Conservation (phyloP, 1,140 invertebrate genomes). For the Hesperophylax magnus region DNA sequence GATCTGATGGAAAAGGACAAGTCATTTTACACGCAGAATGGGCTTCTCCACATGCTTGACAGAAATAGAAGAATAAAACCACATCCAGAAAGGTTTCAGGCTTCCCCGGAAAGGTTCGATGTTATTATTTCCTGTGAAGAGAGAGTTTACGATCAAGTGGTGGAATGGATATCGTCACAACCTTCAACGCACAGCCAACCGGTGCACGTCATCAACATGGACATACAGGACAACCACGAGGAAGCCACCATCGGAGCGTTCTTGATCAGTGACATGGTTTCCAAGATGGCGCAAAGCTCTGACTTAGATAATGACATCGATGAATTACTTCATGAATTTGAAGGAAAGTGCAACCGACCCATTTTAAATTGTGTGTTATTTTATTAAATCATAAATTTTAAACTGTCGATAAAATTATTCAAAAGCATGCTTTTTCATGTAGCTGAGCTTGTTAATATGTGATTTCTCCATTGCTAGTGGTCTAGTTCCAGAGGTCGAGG, state of each 20-base stretch:
- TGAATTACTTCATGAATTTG: conserved; percentile 96
- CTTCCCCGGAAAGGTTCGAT: conserved; percentile 92
- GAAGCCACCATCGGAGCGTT: conserved; percentile 99
- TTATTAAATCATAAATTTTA: conserved; percentile 76
- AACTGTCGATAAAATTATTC: neutral
- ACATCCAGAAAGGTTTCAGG: conserved; percentile 95
- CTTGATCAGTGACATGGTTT: conserved; percentile 95
- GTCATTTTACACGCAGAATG: conserved; percentile 97
- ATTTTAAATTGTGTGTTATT: conserved; percentile 95
- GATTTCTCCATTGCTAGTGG: neutral
- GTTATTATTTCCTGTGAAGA: conserved; percentile 98
- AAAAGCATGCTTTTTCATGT: neutral
- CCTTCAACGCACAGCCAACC: conserved; percentile 83
- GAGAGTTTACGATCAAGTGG: conserved; percentile 96
- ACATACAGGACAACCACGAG: conserved; percentile 99
- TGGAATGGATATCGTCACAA: conserved; percentile 82
- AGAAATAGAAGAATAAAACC: conserved; percentile 96
- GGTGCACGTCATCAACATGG: conserved; percentile 98
- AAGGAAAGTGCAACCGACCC: conserved; percentile 87
- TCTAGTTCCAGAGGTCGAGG: neutral
- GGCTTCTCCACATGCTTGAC: conserved; percentile 98
- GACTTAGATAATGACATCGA: conserved; percentile 99
- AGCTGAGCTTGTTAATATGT: neutral
- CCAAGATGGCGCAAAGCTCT: conserved; percentile 89
- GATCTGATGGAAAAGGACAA: conserved; percentile 93